Evolutionary conservation across 2,888 invertebrate species (phyloP).

Genomic region (Macrophya annulata): DNA sequence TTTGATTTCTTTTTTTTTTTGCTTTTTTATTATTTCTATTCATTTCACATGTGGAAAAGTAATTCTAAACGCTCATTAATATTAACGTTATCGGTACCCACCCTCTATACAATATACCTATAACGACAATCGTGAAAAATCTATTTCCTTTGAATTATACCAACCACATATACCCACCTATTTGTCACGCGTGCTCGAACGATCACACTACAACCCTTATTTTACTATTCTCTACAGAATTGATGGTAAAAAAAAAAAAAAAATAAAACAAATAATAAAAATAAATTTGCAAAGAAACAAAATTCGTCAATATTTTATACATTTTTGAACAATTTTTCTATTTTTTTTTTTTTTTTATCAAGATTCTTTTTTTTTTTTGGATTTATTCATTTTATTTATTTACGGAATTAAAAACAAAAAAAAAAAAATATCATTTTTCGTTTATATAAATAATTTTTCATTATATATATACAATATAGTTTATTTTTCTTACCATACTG

Average conservation of each 20-base stretch:
- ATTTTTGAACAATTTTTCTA: too few species aligned
- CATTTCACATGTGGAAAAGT: neutral
- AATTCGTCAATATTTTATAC: neutral
- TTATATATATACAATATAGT: too few species aligned
- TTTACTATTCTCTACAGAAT: neutral
- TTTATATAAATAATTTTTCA: too few species aligned
- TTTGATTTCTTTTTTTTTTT: neutral
- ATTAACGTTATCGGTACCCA: neutral
- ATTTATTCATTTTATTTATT: too few species aligned
- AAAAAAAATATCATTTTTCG: neutral
- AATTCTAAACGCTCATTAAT: conserved; percentile 23
- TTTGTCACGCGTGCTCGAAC: neutral
- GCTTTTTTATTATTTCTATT: neutral
- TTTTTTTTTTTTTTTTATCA: neutral
- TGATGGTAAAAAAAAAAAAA: neutral
- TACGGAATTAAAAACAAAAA: neutral
- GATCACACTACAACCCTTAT: neutral
- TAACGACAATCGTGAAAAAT: neutral
- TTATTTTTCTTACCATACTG: neutral
- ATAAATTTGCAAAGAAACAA: too few species aligned
- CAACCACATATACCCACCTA: neutral
- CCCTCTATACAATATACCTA: neutral
- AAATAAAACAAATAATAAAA: too few species aligned
- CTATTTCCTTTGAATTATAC: conserved; percentile 2
- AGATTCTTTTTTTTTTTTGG: too few species aligned